phyloP scores from a whole-genome alignment of 2,113 vertebrate genomes.

The Xiphorhynchus elegans region DNA sequence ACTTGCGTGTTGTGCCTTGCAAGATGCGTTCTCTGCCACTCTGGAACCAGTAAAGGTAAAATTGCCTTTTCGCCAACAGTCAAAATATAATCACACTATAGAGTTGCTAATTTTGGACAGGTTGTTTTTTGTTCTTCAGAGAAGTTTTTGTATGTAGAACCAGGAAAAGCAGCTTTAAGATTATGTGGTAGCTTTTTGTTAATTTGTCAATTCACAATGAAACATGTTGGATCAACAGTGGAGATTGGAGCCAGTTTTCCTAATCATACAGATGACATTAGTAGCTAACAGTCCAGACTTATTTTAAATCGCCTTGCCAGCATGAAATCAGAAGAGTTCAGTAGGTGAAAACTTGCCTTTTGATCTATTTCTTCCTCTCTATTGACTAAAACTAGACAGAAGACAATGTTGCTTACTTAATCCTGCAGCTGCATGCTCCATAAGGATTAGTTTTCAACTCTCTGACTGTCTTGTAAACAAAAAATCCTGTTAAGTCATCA shows the following conservation, averaged over 20 bases:
- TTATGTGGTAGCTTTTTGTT: not conserved
- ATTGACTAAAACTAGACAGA: not conserved
- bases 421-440: not conserved
- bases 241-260: not conserved
- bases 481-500: not conserved
- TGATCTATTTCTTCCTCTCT: not conserved
- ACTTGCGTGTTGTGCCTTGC: constrained; percentile 92
- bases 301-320: not conserved
- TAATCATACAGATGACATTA: not conserved
- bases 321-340: not conserved
- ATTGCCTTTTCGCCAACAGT: not conserved
- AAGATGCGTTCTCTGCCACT: constrained; percentile 94
- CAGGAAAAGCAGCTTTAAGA: not conserved
- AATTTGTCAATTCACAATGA: not conserved
- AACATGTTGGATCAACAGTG: not conserved
- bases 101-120: not conserved
- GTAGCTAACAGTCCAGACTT: not conserved
- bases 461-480: not conserved
- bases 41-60: constrained; percentile 95
- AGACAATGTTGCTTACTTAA: not conserved
- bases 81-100: not conserved
- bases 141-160: not conserved
- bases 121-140: not conserved
- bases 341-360: not conserved
- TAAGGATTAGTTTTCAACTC: not conserved